Evolutionary conservation across 2,113 vertebrate species (phyloP).

Genomic region (Grammomys surdaster): DNA sequence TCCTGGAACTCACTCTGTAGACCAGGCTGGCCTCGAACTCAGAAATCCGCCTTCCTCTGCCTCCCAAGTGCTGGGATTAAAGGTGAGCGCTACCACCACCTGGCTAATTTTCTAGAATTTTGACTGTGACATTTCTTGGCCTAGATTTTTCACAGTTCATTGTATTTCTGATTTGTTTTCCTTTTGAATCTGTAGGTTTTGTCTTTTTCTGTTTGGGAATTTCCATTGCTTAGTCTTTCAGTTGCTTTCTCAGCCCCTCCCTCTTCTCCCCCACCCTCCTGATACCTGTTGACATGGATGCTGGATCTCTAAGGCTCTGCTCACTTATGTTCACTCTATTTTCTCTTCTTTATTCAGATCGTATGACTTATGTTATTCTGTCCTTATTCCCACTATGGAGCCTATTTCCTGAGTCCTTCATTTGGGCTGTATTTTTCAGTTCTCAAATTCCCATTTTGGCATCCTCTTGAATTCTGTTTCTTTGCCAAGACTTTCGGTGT

Average conservation of each 20-base stretch:
- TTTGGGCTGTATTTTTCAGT: slow-evolving; percentile 50
- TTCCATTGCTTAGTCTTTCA: neutral
- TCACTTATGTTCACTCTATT: neutral
- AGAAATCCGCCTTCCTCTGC: too few relatives aligned
- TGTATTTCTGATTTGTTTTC: neutral
- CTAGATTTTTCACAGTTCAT: slow-evolving; percentile 6
- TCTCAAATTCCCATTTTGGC: neutral
- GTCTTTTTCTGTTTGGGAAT: neutral
- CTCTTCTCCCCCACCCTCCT: too few relatives aligned
- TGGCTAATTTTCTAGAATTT: neutral
- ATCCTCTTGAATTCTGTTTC: neutral
- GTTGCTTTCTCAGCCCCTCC: neutral
- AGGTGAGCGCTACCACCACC: too few relatives aligned
- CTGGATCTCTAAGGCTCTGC: neutral
- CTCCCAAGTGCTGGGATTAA: too few relatives aligned
- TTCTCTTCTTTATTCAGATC: neutral
- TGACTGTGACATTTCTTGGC: neutral
- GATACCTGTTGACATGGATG: neutral
- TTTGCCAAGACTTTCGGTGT: neutral
- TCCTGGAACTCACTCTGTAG: too few relatives aligned
- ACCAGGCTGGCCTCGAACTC: too few relatives aligned
- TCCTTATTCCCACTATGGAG: neutral
- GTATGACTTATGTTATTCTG: neutral
- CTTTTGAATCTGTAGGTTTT: slow-evolving; percentile 40
- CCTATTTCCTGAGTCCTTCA: neutral